These are phyloP conservation scores for Suricata suricatta DNA, from an alignment of 2,113 vertebrate species.

Conservation along the genomic window DNA sequence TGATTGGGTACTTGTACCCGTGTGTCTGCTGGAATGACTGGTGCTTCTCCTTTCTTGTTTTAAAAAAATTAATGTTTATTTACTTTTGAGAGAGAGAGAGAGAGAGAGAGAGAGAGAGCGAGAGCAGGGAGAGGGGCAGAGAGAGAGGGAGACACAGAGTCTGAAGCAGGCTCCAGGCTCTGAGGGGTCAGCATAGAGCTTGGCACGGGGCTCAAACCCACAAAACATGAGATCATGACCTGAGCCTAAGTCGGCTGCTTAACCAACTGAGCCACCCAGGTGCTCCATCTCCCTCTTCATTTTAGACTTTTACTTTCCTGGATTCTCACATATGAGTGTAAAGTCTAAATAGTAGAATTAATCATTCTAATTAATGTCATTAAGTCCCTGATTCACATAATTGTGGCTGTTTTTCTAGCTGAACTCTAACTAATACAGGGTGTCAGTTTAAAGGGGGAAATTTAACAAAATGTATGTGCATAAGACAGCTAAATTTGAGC, in stretches of 20 bases:
- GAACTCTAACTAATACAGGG: background rate
- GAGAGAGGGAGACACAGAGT: too few species aligned
- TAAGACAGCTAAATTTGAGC: background rate
- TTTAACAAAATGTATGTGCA: background rate
- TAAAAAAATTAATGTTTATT: too few species aligned
- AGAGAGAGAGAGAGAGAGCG: too few species aligned
- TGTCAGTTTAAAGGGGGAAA: background rate
- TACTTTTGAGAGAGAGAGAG: too few species aligned
- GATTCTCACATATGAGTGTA: background rate
- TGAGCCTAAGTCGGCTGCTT: too few species aligned
- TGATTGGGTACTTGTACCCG: background rate
- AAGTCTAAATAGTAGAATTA: background rate
- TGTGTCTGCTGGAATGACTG: background rate
- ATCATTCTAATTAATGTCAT: background rate
- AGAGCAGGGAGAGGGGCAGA: too few species aligned
- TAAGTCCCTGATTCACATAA: background rate
- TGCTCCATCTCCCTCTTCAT: background rate
- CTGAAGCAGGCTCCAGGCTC: too few species aligned
- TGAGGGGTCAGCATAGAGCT: too few species aligned
- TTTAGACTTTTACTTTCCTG: background rate
- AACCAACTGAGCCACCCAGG: too few species aligned
- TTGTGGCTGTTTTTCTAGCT: background rate
- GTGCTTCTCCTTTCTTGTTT: background rate
- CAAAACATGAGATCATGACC: too few species aligned
- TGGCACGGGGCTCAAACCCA: too few species aligned